Base-by-base conservation (phyloP, 2,797 vertebrate species). In the Capromys pilorides region DNA sequence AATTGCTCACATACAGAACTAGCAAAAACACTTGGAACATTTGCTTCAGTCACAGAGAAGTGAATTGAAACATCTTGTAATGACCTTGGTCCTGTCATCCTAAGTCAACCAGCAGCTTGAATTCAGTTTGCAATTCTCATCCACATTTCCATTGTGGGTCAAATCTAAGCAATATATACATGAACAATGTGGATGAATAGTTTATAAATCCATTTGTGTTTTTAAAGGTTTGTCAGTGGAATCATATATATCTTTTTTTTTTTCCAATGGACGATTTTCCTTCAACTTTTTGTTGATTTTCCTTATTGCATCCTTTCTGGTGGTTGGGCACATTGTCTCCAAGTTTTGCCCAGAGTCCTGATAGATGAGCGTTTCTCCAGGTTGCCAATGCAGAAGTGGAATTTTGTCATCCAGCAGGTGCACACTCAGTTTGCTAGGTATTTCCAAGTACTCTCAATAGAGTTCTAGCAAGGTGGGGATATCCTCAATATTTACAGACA, bases 1-100 rank as follows among this genome's bases (percentile, higher is more conserved):
- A 0, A 6, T 21, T 0, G 11, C 16, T 49, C 4, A 2, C 18
- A 31, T 1, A 8, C 31, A 0, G 2, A 1, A 1, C 75, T 33
- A 26, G 41, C 36, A 1, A 4, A 49, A 26, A 16, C 26, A 0
- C 4, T 7, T 13, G 2, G 13, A 1, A 0, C 2, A 0, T 22
- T 2, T 14, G 33, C 31, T 36, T 59, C 14, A 10, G 67, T 3
- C 0, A 0, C 14, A 31, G 5, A 45, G 54, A 39, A 39, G 24
- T 26, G 59, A 51, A 18, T 61, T 33, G 9, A 33, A 0, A 18
- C 28, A 2, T 31, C 51, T 18, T 6, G 9, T 26, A 33, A 51
- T 11, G 5, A 4, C 33, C 11, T 41, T 5, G 1, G 9, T 4
- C 26, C 62, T 28, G 21, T 39, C 31, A 3, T 0, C 1, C 1